phyloP scores from a whole-genome alignment of 2,113 vertebrate genomes.

The Lamprotornis superbus region DNA sequence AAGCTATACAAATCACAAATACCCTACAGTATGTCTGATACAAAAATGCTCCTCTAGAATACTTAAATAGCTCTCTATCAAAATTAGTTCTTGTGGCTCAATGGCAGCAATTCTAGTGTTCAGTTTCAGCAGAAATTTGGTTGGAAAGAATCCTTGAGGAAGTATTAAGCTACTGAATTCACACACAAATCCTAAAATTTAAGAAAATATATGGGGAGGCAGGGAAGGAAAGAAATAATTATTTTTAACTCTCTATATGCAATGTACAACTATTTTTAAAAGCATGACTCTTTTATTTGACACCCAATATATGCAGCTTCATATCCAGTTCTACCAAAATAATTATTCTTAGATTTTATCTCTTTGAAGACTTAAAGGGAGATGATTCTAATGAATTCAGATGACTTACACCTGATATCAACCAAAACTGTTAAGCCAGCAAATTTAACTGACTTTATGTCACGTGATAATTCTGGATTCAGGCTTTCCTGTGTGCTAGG shows the following conservation, averaged over 20 bases:
- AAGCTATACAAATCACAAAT: constrained; percentile 30
- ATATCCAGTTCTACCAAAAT: background rate
- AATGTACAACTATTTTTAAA: background rate
- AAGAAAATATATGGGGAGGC: background rate
- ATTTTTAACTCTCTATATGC: background rate
- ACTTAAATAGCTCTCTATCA: constrained; percentile 39
- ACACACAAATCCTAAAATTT: background rate
- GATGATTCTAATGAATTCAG: background rate
- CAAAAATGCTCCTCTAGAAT: constrained; percentile 21
- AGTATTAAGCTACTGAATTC: constrained; percentile 35
- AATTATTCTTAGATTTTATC: background rate
- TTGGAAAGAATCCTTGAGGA: constrained; percentile 25
- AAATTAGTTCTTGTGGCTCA: constrained; percentile 53
- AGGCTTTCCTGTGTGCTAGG: background rate
- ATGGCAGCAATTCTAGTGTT: constrained; percentile 25
- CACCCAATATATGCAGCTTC: background rate
- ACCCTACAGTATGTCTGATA: background rate
- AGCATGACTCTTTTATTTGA: background rate
- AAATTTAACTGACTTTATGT: background rate
- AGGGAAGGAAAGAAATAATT: background rate
- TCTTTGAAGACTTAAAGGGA: background rate
- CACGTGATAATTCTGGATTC: background rate
- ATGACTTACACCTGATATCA: background rate
- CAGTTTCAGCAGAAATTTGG: background rate
- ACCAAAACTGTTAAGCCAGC: background rate